Base-by-base conservation (phyloP, 2,888 invertebrate genomes). In the Limnephilus auricula region DNA sequence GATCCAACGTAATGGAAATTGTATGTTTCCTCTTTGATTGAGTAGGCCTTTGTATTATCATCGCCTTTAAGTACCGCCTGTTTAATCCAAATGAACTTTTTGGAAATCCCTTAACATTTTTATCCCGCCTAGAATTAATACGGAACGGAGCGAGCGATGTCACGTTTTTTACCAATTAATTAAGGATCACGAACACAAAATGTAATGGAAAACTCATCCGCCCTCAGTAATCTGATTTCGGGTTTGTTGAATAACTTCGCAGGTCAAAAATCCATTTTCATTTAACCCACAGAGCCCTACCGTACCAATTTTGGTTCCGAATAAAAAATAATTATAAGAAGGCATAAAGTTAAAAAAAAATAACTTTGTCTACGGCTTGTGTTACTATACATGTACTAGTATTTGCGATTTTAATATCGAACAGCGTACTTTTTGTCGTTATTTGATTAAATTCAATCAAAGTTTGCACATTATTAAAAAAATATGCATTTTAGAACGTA, bases 91-190 rank as follows among this genome's bases (percentile, higher is more conserved):
- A 45, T 40, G 34, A 85, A 85, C 45, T 85, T 85, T 37, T 10
- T 34, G 30, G 65, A 65, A 65, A 65, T n/a, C 25, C 40, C 37
- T n/a, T 9, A 85, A 85, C 34, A 85, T 85, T 40, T 40, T 85
- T 85, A 80, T 32, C 30, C 80, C 4, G 32, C 80, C 13, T 31
- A 31, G 80, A 80, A 80, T 80, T 80, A 80, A 65, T 65, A 65
- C 65, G 65, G 65, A 65, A 65, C 65, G 30, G n/a, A 85, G 85
- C 85, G 30, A 85, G 13, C n/a, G 40, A 85, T 45, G 85, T 85
- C 85, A 85, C 85, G 85, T 85, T 85, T 85, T 85, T 85, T 40
- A 25, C 65, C 85, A 85, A 85, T 85, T 85, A 85, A 85, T 85
- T 85, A 40, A 30, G 85, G 40, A 85, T 85, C 85, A 85, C 85